These are phyloP conservation scores for Lethenteron reissneri DNA, from an alignment of 2,113 vertebrate species.

Conservation along the genomic window DNA sequence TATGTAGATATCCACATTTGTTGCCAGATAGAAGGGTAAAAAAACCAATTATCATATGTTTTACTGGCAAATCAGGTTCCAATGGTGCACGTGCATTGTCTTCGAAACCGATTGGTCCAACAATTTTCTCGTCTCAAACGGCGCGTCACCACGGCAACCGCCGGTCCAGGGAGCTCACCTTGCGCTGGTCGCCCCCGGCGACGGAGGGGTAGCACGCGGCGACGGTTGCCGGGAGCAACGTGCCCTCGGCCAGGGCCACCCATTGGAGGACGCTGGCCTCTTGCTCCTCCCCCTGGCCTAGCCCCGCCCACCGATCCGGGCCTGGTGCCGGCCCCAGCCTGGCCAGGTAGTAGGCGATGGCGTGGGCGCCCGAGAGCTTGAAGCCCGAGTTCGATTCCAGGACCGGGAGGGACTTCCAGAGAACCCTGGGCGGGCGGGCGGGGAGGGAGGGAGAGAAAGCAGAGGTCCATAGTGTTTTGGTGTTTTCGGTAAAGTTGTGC, in stretches of 20 bases:
- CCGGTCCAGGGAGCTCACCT: no score
- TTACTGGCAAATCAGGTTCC: no score
- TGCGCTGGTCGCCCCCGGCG: no score
- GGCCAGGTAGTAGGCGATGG: constrained; percentile 42
- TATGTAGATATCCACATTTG: no score
- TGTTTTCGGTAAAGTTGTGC: no score
- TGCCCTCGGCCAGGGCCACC: constrained; percentile 50
- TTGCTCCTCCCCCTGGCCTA: constrained; percentile 16
- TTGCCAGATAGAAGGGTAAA: no score
- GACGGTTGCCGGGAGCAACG: constrained; percentile 37
- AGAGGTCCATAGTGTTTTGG: constrained; percentile 13
- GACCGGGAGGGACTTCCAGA: constrained; percentile 25
- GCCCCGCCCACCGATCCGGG: constrained; percentile 26
- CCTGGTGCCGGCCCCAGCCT: no score
- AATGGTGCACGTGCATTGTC: no score
- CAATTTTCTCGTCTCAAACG: no score
- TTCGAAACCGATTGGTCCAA: no score
- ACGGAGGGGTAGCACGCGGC: constrained; percentile 30
- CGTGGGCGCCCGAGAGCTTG: constrained; percentile 32
- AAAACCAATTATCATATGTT: no score
- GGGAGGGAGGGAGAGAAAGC: constrained; percentile 47
- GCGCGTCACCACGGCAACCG: no score
- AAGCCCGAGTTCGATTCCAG: constrained; percentile 22
- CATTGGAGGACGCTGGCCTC: constrained; percentile 50
- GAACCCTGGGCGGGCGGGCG: constrained; percentile 36